A percentile compares a stretch with the other conserved stretches of the same genome.
phyloP scores from a whole-genome alignment of 2,888 invertebrate species.

The Eilema griseolum region DNA sequence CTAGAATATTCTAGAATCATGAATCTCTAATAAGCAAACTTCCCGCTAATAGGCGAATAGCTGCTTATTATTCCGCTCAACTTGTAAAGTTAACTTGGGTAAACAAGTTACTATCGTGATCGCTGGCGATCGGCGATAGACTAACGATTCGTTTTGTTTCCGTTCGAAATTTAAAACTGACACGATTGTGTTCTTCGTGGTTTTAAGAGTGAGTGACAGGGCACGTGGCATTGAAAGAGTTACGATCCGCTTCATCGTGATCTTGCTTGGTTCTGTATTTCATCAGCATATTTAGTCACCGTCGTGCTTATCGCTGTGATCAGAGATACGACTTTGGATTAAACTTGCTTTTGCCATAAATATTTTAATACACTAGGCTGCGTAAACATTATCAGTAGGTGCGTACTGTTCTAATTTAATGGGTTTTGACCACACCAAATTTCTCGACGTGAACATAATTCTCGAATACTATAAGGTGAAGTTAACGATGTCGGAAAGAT shows the following conservation, averaged over 20 bases:
- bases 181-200: constrained; percentile 36
- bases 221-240: constrained; percentile 12
- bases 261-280: not conserved
- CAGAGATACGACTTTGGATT: not conserved
- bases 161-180: constrained; percentile 40
- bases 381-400: too few species aligned
- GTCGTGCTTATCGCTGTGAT: not conserved
- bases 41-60: constrained; percentile 19
- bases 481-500: not conserved
- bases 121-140: constrained; percentile 37
- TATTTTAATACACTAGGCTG: not conserved
- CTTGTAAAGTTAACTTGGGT: constrained; percentile 32
- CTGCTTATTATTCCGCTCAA: constrained; percentile 31
- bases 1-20: constrained; percentile 1
- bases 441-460: not conserved
- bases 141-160: constrained; percentile 45
- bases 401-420: not conserved
- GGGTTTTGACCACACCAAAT: not conserved
- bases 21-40: constrained; percentile 17
- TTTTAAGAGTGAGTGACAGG: constrained; percentile 22
- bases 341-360: not conserved
- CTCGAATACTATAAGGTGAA: not conserved
- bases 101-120: constrained; percentile 46
- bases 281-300: not conserved
- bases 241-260: not conserved